These are phyloP conservation scores for Lacanobia wlatinum DNA, from an alignment of 2,888 invertebrate genomes.

Conservation along the genomic window DNA sequence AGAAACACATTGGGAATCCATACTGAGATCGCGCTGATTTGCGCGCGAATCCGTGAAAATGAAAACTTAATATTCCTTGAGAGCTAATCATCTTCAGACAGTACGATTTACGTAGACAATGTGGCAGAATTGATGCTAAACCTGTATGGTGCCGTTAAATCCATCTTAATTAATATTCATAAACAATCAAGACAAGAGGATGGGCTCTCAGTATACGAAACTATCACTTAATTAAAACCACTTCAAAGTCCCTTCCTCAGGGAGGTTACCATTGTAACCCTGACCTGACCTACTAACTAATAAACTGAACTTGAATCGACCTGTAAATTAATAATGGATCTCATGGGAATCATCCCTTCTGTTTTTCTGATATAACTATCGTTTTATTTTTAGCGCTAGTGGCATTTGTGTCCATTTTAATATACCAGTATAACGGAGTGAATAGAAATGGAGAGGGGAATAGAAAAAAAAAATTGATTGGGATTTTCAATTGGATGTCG, in stretches of 20 bases:
- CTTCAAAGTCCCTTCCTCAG: slow-evolving; percentile 20
- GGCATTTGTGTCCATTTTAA: no score
- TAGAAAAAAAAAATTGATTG: no score
- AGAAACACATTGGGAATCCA: no score
- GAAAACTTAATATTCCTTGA: no score
- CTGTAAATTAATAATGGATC: slow-evolving; percentile 17
- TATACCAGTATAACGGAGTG: no score
- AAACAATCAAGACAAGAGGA: slow-evolving; percentile 2
- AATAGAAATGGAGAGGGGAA: no score
- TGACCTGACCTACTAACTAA: slow-evolving; percentile 32
- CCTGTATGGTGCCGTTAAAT: not conserved
- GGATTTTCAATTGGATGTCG: no score
- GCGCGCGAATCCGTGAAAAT: no score
- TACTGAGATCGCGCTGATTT: no score
- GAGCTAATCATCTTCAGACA: no score
- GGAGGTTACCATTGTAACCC: slow-evolving; percentile 4
- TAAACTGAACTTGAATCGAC: slow-evolving; percentile 25
- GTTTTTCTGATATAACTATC: not conserved
- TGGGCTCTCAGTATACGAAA: not conserved
- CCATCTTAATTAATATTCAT: slow-evolving; percentile 11
- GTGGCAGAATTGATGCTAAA: no score
- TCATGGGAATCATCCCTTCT: not conserved
- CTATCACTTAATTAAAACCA: slow-evolving; percentile 37
- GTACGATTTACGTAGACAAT: no score
- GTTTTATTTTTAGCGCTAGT: not conserved